Conservation (phyloP, 2,797 vertebrate genomes). For the Fratercula arctica region DNA sequence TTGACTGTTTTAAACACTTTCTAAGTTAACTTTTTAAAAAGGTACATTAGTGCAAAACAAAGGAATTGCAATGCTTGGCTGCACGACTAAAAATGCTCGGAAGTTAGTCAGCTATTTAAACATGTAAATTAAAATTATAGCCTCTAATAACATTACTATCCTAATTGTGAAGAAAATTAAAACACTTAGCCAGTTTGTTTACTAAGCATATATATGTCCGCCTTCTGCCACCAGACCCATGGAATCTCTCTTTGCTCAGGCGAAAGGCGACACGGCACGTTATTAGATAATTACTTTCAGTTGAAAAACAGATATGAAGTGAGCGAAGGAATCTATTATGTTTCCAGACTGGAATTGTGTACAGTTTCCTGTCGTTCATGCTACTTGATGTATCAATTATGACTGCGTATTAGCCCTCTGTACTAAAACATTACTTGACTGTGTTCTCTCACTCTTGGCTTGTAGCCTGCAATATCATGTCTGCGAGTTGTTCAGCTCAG, state of each 20-base stretch:
- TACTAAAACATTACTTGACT: background rate
- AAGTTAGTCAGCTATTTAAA: background rate
- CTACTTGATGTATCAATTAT: background rate
- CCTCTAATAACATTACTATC: background rate
- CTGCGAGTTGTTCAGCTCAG: background rate
- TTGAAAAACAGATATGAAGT: background rate
- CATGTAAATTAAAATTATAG: background rate
- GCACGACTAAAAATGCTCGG: background rate
- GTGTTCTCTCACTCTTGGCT: background rate
- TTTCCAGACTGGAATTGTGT: background rate
- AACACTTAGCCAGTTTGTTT: conserved; percentile 4
- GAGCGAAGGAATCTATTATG: background rate
- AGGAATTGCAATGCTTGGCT: background rate
- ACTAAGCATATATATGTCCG: background rate
- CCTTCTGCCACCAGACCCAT: background rate
- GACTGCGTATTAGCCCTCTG: background rate
- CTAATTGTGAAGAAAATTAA: background rate
- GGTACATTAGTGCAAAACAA: background rate
- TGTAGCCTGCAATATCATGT: background rate
- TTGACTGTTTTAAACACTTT: background rate
- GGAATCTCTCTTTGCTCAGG: background rate
- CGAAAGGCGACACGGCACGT: background rate
- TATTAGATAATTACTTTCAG: background rate
- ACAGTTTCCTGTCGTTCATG: background rate
- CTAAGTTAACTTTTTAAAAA: background rate